Evolutionary conservation across 2,888 invertebrate genomes (phyloP), one percentile per base, ranked within the genome.

Genomic region (Hypsopygia costalis): DNA sequence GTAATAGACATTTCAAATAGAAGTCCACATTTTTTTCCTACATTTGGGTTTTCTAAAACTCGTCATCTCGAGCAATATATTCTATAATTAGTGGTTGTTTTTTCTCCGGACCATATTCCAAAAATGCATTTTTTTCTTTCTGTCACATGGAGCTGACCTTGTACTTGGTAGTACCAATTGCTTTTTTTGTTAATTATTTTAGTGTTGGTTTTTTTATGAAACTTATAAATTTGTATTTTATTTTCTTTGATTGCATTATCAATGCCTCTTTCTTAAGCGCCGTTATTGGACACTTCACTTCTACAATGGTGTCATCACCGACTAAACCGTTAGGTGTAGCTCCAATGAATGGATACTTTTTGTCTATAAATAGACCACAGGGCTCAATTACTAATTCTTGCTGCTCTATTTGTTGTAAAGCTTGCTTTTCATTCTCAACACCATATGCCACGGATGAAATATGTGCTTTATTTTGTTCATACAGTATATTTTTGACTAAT

Each of bases 401-500:
- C 8, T 0, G 1, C n/a, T 36, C 16, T 11, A 36, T 6, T 20
- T 41, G 41, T 10, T 16, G 27, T 4, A 41, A n/a, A 7, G 41
- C 36, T n/a, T 33, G 32, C 3, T 29, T 32, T 21, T 45, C 45
- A 6, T 45, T n/a, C n/a, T 45, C 39, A 2, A 41, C 22, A 4
- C 39, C 45, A 30, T 45, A 29, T 6, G 38, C 21, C 8, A 45
- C 10, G 1, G 34, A 34, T 12, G 43, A 6, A 1, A 56, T 46
- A 30, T 42, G 25, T 7, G 37, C 9, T 11, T 56, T 40, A 33
- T 49, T 49, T n/a, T 44, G 44, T 44, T 45, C 33, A 22, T 49
- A 53, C 3, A 55, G 7, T 30, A 53, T 35, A 28, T 43, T 46
- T 52, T 53, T 56, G 1, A 57, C 52, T n/a, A 50, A 34, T 3